Evolutionary conservation across 1,140 invertebrate species (phyloP), one percentile per base, ranked within the genome.

Genomic region (Yoshiicerus persimilis): DNA sequence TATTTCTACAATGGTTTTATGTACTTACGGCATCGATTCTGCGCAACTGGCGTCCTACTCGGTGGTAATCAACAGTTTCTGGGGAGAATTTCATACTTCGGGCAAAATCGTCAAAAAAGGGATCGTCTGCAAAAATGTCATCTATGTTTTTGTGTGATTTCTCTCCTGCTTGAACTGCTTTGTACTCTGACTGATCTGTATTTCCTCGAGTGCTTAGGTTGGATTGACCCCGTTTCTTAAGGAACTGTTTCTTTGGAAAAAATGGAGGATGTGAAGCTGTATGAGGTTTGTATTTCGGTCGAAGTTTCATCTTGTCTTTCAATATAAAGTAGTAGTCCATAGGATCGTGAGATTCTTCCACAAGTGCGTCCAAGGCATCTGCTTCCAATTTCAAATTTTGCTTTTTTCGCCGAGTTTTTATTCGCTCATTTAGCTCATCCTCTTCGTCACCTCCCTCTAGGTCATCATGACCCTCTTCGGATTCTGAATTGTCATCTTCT

Each of bases 101-200:
- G 8, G 75, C 16, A 86, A 86, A 86, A 32, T 86, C 84, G 16
- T 62, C 84, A 64, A 86, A 86, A 56, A 86, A 86, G 0, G 84
- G 84, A 34, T 86, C 84, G 16, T 86, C 84, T 30, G 41, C 84
- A n/a, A 86, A 86, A 32, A 86, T 64, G 20, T 86, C 84, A 10
- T 86, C 84, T 20, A 86, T 86, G 25, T 36, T 36, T 56, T 84
- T 41, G 27, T 34, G 20, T 34, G 6, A 2, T 62, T 84, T 84
- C 2, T 20, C 20, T 16, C 16, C 30, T 23, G 8, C 47, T 34
- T 34, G 5, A 2, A 13, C 4, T n/a, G 70, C 10, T n/a, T 80
- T 80, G 32, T 80, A 80, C 75, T 80, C 75, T 6, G 75, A 80
- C 3, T 23, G 16, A 80, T 80, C 75, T 25, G 41, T 1, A n/a